phyloP scores from a whole-genome alignment of 64 coral and sea anemone species.

The Montipora efflorescens region DNA sequence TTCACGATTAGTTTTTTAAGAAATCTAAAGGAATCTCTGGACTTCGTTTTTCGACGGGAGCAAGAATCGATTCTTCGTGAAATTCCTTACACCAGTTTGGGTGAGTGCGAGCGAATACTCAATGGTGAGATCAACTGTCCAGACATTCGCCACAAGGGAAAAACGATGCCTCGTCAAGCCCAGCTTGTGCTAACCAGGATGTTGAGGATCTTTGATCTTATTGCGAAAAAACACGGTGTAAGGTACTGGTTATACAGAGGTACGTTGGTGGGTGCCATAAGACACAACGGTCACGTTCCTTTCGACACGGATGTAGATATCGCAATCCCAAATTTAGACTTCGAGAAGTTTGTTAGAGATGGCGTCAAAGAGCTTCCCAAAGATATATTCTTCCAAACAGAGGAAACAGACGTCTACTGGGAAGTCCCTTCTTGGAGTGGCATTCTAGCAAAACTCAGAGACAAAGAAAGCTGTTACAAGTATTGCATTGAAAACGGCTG shows the following conservation, averaged over 20 bases:
- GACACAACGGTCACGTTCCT: slow-evolving; percentile 61
- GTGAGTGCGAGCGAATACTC: background rate
- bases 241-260: slow-evolving; percentile 57
- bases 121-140: slow-evolving; percentile 28
- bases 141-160: slow-evolving; percentile 53
- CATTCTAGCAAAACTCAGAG: slow-evolving; percentile 20
- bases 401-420: background rate
- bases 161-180: slow-evolving; percentile 18
- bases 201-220: slow-evolving; percentile 45
- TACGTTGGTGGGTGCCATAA: slow-evolving; percentile 43
- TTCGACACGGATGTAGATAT: slow-evolving; percentile 65
- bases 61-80: background rate
- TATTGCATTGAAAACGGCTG: slow-evolving; percentile 23
- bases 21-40: background rate
- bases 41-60: background rate
- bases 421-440: background rate
- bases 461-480: slow-evolving; percentile 28
- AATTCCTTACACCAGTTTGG: background rate
- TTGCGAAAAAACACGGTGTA: slow-evolving; percentile 41
- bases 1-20: background rate
- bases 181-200: slow-evolving; percentile 61
- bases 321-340: slow-evolving; percentile 15
- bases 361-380: slow-evolving; percentile 24
- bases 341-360: slow-evolving; percentile 34
- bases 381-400: slow-evolving; percentile 60